Conservation (phyloP, 2,113 vertebrate species). For the Ageneiosus marmoratus region DNA sequence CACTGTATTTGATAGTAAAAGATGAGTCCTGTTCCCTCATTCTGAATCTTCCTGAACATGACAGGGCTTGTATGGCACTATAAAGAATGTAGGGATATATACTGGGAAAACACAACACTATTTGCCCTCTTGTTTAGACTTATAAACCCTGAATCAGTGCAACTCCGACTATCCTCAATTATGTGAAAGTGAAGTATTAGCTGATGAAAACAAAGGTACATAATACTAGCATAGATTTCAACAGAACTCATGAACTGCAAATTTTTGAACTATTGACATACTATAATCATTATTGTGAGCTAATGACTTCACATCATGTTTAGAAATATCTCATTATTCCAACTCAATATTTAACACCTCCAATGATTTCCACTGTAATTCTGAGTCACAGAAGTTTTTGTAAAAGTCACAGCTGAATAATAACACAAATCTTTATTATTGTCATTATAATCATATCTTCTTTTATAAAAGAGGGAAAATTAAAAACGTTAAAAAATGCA, state of each 20-base stretch:
- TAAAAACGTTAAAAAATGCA: constrained; percentile 43
- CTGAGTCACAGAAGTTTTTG: constrained; percentile 18
- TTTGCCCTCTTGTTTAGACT: not conserved
- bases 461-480: constrained; percentile 41
- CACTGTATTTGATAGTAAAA: not conserved
- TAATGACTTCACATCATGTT: not conserved
- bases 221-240: not conserved
- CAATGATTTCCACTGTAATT: not conserved
- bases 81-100: not conserved
- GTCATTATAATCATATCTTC: constrained; percentile 43
- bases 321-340: not conserved
- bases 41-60: constrained; percentile 4
- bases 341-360: not conserved
- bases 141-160: not conserved
- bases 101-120: not conserved
- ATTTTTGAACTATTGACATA: not conserved
- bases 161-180: not conserved
- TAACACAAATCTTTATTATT: constrained; percentile 58
- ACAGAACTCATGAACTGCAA: not conserved
- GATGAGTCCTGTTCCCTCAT: not conserved
- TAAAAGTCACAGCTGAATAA: constrained; percentile 41
- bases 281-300: not conserved
- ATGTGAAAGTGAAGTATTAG: not conserved
- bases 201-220: not conserved
- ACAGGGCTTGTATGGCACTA: not conserved